Evolutionary conservation across 1,140 invertebrate species (phyloP), one percentile per base, ranked within the genome.

Genomic region (Idris sp.): DNA sequence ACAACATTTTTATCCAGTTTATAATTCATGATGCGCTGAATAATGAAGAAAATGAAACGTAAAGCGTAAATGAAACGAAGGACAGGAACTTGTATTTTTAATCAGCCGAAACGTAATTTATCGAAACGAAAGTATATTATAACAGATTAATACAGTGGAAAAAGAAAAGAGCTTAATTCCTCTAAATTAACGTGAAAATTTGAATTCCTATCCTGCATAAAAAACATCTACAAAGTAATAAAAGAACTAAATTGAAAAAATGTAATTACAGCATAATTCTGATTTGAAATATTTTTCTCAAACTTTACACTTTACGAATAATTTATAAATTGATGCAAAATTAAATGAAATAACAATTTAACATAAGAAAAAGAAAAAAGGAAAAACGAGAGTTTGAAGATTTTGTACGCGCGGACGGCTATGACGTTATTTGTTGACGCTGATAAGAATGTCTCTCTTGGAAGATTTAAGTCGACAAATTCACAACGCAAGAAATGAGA

Each of bases 401-500:
- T n/a, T n/a, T n/a, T n/a, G n/a, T n/a, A n/a, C n/a, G n/a, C n/a
- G n/a, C n/a, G n/a, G n/a, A n/a, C n/a, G n/a, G n/a, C n/a, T n/a
- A n/a, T n/a, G n/a, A n/a, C n/a, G n/a, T 61, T 61, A 49, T 61
- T 48, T 9, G 56, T 25, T 40, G 31, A 51, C 38, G 38, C 44
- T 53, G 38, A 53, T 64, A 54, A 67, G 33, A 41, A 8, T 26
- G 36, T 49, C 44, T 43, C 8, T 16, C 19, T 13, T 7, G n/a
- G 43, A 43, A 51, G 62, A 67, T 67, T 67, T 43, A 33, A 58
- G 44, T 58, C 41, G 43, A 15, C 44, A 69, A 59, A 69, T 69
- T 69, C 54, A 35, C 44, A 51, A 49, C 53, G 53, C 25, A 58
- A 36, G 64, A 68, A 68, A 56, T 68, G 64, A 56, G 53, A 49